Evolutionary conservation across 2,888 invertebrate genomes (phyloP), one percentile per base, ranked within the genome.

Genomic region (Tanytarsus gracilentus): DNA sequence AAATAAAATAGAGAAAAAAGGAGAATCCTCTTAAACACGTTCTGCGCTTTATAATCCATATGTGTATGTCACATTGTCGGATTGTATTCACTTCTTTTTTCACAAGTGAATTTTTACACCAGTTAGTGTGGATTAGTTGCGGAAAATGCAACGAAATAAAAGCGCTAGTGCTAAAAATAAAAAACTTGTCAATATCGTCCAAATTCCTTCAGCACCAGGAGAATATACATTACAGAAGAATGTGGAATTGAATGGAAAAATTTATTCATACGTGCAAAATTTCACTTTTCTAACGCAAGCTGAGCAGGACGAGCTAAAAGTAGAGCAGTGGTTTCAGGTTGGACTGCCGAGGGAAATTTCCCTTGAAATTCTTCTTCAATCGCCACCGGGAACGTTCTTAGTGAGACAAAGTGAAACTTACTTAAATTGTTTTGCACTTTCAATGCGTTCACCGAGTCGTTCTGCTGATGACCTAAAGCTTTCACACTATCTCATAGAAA

Each of bases 241-340:
- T 39, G 27, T 21, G 1, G 53, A 36, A 29, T 36, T 23, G 6
- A 53, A 53, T 39, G 53, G 53, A 33, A 53, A 25, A 26, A 33
- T 53, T 21, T 53, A 53, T 29, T 36, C 53, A 6, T 53, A 29
- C 9, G 36, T 53, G 2, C 29, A 53, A 25, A 53, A 25, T 2
- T 1, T 36, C 4, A 16, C 18, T 33, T 21, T 36, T 26, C 18
- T 53, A 25, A 8, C 53, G 14, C 23, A 36, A n/a, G 23, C 25
- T n/a, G 81, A 82, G 69, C 89, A 90, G 70, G 90, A 90, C 64
- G 87, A 88, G 68, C 81, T 92, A 61, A 78, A 90, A 50, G 82
- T 87, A 63, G 93, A 94, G 51, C 89, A 94, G 7, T 96, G 95
- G 96, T 96, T 93, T 75, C 95, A 96, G 74, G 93, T 94, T 56